phyloP scores from a whole-genome alignment of 2,888 invertebrate genomes.

The Diadromus collaris region DNA sequence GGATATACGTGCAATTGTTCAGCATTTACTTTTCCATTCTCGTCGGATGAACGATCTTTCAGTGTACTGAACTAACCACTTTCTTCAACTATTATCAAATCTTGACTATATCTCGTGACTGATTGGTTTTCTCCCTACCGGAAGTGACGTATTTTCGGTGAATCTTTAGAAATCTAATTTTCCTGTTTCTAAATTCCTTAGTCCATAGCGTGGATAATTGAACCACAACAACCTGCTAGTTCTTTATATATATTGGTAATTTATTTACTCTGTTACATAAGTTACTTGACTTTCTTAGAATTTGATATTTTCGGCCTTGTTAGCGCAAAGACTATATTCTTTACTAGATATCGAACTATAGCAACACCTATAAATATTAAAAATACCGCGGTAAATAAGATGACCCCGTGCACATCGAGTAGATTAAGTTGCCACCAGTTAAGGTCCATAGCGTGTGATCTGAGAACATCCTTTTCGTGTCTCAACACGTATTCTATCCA shows the following conservation, averaged over 20 bases:
- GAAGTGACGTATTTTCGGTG: not conserved
- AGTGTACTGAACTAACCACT: too few relatives aligned
- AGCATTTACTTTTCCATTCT: too few relatives aligned
- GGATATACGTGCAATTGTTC: too few relatives aligned
- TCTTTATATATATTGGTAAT: not conserved
- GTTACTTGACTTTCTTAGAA: conserved; percentile 29
- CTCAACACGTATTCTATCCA: conserved; percentile 56
- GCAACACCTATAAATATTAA: not conserved
- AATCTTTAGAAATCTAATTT: not conserved
- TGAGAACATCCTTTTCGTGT: conserved; percentile 38
- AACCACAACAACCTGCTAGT: not conserved
- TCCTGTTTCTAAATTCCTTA: not conserved
- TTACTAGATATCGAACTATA: not conserved
- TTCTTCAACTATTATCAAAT: too few relatives aligned
- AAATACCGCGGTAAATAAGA: conserved; percentile 10
- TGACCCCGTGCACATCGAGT: conserved; percentile 48
- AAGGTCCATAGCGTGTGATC: conserved; percentile 54
- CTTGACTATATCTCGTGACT: too few relatives aligned
- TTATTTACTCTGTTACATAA: not conserved
- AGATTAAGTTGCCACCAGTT: conserved; percentile 55
- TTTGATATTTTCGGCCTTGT: not conserved
- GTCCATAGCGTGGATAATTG: not conserved
- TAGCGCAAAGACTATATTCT: not conserved
- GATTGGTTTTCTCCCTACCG: not conserved
- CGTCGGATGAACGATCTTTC: too few relatives aligned